Base-by-base conservation (phyloP, 2,888 invertebrate genomes). In the Troides aeacus region DNA sequence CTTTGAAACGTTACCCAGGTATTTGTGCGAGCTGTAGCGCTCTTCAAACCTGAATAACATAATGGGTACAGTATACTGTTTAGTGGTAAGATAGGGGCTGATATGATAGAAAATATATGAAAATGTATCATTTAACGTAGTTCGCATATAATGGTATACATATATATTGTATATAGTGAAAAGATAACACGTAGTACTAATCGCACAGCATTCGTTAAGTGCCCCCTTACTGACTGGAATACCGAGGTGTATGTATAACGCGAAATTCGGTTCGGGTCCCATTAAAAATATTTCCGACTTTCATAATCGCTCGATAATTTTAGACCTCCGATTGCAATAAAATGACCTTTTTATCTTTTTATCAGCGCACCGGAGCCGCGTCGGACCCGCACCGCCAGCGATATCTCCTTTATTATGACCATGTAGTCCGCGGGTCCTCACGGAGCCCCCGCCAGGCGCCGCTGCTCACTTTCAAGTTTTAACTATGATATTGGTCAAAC, bases 241-340 rank as follows among this genome's bases (percentile, higher is more conserved):
- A 42, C 39, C 24, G 39, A 24, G 42, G 23, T 39, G 23, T 39
- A 50, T 24, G 39, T 7, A 36, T 36, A 53, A 57, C 39, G 36
- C 39, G 36, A 64, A 64, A 64, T 64, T 57, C 15, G 59, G 61
- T 30, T n/a, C 61, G 46, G 46, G 12, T 3, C 46, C 15, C 21
- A n/a, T n/a, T 56, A n/a, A 8, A 66, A 57, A 62, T 59, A 53
- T 21, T 15, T 42, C 50, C 58, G 66, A 42, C 39, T 60, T 66
- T 63, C 53, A 66, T 70, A 66, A 70, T 62, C 63, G 42, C 30
- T 46, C 53, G 30, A 56, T 70, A 70, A 66, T 70, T 70, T 56
- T 57, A 62, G 66, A 66, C 64, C 66, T 39, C 58, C 68, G 71
- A 42, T 72, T 68, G 72, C 72, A 69, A 74, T 75, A 74, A 75